phyloP scores from a whole-genome alignment of 2,888 invertebrate species.

The Hemaris fuciformis region DNA sequence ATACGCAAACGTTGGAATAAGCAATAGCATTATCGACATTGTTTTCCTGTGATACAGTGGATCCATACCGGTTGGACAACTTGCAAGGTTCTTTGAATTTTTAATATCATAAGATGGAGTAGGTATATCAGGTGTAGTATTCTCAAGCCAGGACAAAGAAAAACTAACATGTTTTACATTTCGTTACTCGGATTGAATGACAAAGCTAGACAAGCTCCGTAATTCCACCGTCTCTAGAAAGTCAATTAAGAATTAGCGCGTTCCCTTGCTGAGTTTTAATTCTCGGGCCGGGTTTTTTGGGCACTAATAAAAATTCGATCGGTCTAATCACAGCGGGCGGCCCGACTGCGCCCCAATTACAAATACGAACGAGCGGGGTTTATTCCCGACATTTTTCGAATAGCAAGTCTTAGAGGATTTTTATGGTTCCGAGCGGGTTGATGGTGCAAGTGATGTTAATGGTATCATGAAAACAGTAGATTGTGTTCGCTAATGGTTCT shows the following conservation, averaged over 20 bases:
- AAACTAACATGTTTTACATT: not conserved
- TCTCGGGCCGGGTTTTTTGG: not conserved
- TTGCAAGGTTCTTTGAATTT: no score
- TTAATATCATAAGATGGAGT: no score
- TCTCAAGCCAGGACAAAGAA: no score
- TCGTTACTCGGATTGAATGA: not conserved
- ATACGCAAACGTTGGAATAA: no score
- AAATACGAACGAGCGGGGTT: no score
- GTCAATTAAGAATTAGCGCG: constrained; percentile 5
- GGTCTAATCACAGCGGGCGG: not conserved
- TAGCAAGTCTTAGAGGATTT: not conserved
- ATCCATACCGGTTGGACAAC: no score
- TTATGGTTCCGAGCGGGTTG: not conserved
- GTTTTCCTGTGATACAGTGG: no score
- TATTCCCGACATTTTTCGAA: not conserved
- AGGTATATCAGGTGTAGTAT: no score
- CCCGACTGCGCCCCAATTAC: not conserved
- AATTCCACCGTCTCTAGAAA: not conserved
- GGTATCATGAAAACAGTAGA: not conserved
- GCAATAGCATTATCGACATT: no score
- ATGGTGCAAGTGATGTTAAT: not conserved
- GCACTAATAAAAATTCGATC: constrained; percentile 9
- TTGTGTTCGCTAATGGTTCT: not conserved
- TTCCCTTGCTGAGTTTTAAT: constrained; percentile 8
- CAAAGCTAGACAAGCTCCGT: not conserved